These are phyloP conservation scores for Scaptomyza polygonia DNA, from an alignment of 2,888 invertebrate genomes.

Conservation along the genomic window DNA sequence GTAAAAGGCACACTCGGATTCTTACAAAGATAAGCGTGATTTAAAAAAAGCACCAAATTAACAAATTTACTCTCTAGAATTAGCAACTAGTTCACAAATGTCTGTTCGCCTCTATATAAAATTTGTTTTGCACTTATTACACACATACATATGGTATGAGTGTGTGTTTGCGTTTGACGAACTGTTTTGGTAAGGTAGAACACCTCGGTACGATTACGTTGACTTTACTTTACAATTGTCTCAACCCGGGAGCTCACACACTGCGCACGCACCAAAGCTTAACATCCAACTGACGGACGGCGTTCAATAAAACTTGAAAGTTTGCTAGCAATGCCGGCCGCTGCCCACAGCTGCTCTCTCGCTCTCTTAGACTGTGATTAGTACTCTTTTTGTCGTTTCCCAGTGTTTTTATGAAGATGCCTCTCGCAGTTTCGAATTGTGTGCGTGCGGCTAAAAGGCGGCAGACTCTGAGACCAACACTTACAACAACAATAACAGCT, in stretches of 20 bases:
- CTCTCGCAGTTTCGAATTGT: slow-evolving; percentile 55
- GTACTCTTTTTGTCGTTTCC: slow-evolving; percentile 15
- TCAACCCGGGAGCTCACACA: slow-evolving; percentile 53
- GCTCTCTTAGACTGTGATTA: slow-evolving; percentile 19
- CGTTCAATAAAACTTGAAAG: slow-evolving; percentile 64
- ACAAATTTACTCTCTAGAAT: slow-evolving; percentile 33
- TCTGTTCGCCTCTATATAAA: slow-evolving; percentile 6
- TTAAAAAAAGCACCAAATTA: slow-evolving; percentile 21
- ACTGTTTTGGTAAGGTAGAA: slow-evolving; percentile 59
- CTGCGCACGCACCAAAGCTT: slow-evolving; percentile 77
- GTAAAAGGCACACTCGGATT: slow-evolving; percentile 14
- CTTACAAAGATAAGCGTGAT: slow-evolving; percentile 35
- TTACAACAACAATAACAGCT: slow-evolving; percentile 28
- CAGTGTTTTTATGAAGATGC: slow-evolving; percentile 7
- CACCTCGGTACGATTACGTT: slow-evolving; percentile 61
- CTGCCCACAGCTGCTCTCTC: slow-evolving; percentile 24
- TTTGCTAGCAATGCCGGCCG: slow-evolving; percentile 50
- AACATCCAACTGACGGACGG: slow-evolving; percentile 77
- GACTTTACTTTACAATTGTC: slow-evolving; percentile 48
- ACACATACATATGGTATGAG: slow-evolving; percentile 15
- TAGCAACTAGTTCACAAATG: slow-evolving; percentile 33
- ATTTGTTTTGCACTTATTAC: slow-evolving; percentile 9
- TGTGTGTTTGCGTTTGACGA: slow-evolving; percentile 30
- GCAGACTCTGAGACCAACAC: slow-evolving; percentile 16
- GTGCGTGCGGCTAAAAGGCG: slow-evolving; percentile 46